A percentile compares a stretch with the other conserved stretches of the same genome.
These are phyloP conservation scores for Caenorhabditis parvicauda DNA, from an alignment of 2,888 invertebrate species.

Conservation along the genomic window DNA sequence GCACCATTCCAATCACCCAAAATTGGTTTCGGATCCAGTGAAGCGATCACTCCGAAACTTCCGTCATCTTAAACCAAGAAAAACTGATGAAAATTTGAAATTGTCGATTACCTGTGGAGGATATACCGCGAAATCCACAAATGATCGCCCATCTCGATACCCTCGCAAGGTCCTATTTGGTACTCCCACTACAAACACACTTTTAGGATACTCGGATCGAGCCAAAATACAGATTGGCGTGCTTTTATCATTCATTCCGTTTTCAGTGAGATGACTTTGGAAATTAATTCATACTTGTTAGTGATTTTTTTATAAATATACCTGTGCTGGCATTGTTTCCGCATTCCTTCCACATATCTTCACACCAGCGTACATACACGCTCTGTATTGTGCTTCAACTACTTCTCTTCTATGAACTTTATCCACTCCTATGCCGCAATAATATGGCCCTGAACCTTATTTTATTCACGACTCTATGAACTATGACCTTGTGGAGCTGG, in stretches of 20 bases:
- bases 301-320: conserved; percentile 6
- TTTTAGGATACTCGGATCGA: too few species aligned
- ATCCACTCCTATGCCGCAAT: conserved; percentile 93
- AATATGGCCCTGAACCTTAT: conserved; percentile 78
- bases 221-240: too few species aligned
- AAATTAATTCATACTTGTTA: not conserved
- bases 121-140: conserved; percentile 66
- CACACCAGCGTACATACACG: conserved; percentile 88
- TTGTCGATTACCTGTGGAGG: conserved; percentile 60
- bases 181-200: conserved; percentile 59
- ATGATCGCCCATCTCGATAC: conserved; percentile 66
- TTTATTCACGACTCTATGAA: not conserved
- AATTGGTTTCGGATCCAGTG: conserved; percentile 66
- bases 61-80: not conserved
- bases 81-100: not conserved
- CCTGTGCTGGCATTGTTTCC: conserved; percentile 79
- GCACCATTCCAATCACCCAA: conserved; percentile 79
- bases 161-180: conserved; percentile 67
- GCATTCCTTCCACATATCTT: conserved; percentile 90
- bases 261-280: too few species aligned
- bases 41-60: conserved; percentile 63
- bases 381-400: conserved; percentile 88
- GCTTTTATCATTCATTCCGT: too few species aligned
- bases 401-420: conserved; percentile 91
- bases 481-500: conserved; percentile 32